These are phyloP conservation scores for Chironomus tentans DNA, from an alignment of 2,888 invertebrate species.

Conservation along the genomic window DNA sequence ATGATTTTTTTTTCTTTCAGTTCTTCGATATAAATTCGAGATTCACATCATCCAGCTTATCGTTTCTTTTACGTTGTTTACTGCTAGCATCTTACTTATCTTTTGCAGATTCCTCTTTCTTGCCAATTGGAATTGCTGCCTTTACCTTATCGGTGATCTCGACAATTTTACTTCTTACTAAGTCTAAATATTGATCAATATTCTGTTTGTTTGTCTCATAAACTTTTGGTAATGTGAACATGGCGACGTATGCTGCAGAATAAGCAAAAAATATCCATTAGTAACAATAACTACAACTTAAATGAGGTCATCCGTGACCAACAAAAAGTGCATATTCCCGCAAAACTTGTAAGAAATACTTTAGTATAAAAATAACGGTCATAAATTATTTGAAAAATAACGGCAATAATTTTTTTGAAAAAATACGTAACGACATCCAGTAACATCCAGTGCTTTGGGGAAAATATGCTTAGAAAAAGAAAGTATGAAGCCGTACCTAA, in stretches of 20 bases:
- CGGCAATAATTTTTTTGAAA: too few species aligned
- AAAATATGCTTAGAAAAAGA: neutral
- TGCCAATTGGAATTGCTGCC: constrained; percentile 80
- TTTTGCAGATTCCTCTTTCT: constrained; percentile 75
- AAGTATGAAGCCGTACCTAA: constrained; percentile 52
- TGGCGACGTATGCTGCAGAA: constrained; percentile 74
- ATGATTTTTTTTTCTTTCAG: too few species aligned
- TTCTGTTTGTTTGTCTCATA: constrained; percentile 91
- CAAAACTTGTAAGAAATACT: too few species aligned
- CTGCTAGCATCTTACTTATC: constrained; percentile 54
- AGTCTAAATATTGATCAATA: constrained; percentile 82
- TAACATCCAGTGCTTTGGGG: neutral
- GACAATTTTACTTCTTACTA: constrained; percentile 77
- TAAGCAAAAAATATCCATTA: constrained; percentile 28
- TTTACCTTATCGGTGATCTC: constrained; percentile 78
- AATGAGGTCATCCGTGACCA: neutral
- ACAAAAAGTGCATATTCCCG: too few species aligned
- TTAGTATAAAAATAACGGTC: too few species aligned
- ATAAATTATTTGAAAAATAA: too few species aligned
- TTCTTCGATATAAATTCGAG: too few species aligned
- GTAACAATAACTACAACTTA: constrained; percentile 14
- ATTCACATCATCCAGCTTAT: neutral
- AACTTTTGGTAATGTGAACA: constrained; percentile 93
- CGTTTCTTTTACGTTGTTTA: neutral
- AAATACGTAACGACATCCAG: neutral